Evolutionary conservation across 2,888 invertebrate genomes (phyloP).

Genomic region (Xanthorhoe designata): DNA sequence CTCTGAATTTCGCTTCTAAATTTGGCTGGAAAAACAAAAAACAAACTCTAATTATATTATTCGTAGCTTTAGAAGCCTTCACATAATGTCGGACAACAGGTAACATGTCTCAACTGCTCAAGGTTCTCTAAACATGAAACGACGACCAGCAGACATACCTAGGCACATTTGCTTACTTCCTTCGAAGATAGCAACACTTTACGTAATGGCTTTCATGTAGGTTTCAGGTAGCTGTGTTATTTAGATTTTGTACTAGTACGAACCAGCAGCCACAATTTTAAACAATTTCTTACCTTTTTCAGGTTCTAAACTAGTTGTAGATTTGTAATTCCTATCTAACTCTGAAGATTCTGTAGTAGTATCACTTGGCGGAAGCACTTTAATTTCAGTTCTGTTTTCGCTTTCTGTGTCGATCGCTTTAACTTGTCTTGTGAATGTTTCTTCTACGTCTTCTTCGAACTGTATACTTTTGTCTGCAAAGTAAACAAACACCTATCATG

Average conservation of each 20-base stretch:
- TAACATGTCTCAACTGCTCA: conserved; percentile 36
- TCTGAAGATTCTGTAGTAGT: conserved; percentile 65
- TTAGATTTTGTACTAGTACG: no score
- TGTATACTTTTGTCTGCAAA: conserved; percentile 65
- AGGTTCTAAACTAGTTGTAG: conserved; percentile 53
- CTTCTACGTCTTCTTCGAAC: conserved; percentile 50
- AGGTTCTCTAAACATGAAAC: conserved; percentile 46
- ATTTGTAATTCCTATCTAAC: conserved; percentile 70
- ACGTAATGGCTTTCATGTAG: conserved; percentile 11
- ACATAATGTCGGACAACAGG: conserved; percentile 42
- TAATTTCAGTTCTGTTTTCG: conserved; percentile 53
- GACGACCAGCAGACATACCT: conserved; percentile 30
- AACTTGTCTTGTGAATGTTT: conserved; percentile 35
- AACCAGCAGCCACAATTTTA: neutral
- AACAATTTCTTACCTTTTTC: conserved; percentile 55
- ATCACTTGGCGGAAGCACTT: conserved; percentile 76
- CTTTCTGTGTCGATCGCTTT: conserved; percentile 43
- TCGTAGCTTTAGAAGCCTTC: conserved; percentile 14
- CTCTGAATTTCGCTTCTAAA: no score
- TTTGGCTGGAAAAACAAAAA: no score
- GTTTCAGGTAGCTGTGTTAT: neutral
- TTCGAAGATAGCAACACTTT: conserved; percentile 29
- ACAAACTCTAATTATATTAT: neutral
- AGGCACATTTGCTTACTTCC: conserved; percentile 27
- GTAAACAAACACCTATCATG: conserved; percentile 9